Evolutionary conservation across 2,113 vertebrate species (phyloP).

Genomic region (Sigmodon hispidus): DNA sequence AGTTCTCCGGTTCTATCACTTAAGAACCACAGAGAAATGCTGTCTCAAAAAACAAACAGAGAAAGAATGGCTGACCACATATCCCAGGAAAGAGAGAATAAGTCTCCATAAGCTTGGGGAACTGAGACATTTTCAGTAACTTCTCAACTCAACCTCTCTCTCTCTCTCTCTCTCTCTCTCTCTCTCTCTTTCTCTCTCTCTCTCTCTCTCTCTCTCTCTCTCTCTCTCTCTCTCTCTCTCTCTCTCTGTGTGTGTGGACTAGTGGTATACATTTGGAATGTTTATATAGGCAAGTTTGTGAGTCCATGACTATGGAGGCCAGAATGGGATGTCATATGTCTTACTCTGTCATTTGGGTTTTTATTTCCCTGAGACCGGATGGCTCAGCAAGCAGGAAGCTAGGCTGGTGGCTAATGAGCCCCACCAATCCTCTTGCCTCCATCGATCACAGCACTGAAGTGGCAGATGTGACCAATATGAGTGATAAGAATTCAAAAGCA

Average conservation of each 20-base stretch:
- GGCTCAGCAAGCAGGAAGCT: neutral
- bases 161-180: no score
- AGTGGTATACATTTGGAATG: neutral
- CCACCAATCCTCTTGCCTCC: neutral
- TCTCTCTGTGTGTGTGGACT: neutral
- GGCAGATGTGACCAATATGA: neutral
- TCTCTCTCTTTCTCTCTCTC: no score
- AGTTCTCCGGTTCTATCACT: constrained; percentile 11
- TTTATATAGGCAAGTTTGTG: neutral
- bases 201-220: neutral
- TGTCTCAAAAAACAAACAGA: neutral
- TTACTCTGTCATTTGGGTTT: neutral
- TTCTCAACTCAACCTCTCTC: no score
- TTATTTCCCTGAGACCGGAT: neutral
- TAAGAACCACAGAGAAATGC: neutral
- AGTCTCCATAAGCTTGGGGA: neutral
- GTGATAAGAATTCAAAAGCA: neutral
- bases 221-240: no score
- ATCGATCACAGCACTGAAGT: neutral
- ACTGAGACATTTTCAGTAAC: neutral
- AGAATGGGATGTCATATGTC: neutral
- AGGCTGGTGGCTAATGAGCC: neutral
- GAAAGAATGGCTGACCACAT: neutral
- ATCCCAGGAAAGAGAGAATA: neutral
- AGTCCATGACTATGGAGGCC: neutral